Conservation (phyloP, 2,888 invertebrate genomes). For the Oscheius sp. region DNA sequence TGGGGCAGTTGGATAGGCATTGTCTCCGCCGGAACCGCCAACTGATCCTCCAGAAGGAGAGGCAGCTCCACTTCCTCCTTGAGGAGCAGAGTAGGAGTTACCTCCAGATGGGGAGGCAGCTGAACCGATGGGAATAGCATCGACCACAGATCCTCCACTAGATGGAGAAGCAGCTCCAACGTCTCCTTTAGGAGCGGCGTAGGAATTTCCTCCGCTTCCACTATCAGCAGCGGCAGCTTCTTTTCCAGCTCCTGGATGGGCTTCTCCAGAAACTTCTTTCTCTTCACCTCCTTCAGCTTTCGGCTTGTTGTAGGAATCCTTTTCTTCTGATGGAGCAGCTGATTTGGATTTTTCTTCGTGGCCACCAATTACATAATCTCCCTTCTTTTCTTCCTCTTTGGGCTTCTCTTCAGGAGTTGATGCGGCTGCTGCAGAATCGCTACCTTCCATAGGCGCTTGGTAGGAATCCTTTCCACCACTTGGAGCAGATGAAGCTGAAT, state of each 20-base stretch:
- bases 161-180: not conserved
- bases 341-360: not conserved
- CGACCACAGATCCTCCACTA: not conserved
- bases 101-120: not conserved
- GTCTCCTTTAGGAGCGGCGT: not conserved
- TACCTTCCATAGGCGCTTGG: not conserved
- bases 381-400: not conserved
- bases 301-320: not conserved
- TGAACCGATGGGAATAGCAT: too few relatives aligned
- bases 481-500: not conserved
- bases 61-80: not conserved
- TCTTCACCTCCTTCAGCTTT: not conserved
- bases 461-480: not conserved
- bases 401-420: not conserved
- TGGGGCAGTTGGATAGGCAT: not conserved
- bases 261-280: conserved; percentile 8
- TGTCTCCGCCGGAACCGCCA: not conserved
- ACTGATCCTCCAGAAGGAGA: not conserved
- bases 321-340: not conserved
- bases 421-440: not conserved
- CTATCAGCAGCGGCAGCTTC: not conserved
- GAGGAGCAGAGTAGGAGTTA: not conserved
- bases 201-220: not conserved
- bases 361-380: conserved; percentile 8
- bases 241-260: conserved; percentile 8